Percentiles rank a stretch among this genome's conserved stretches.
phyloP scores from a whole-genome alignment of 1,140 invertebrate species.

The Drosophila miranda region DNA sequence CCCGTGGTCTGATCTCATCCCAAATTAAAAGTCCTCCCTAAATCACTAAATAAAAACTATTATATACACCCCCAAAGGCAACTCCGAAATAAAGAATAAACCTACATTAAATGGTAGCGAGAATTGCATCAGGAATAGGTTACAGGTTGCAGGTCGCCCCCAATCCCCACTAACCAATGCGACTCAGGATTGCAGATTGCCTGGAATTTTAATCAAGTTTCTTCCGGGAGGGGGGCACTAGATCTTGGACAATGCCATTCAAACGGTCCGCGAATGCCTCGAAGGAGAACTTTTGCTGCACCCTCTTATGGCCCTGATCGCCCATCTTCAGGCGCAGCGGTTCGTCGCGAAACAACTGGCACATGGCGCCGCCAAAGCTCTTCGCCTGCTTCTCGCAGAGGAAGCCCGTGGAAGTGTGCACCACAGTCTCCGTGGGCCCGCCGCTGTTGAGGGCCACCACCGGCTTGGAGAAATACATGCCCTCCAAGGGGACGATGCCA shows the following conservation, averaged over 20 bases:
- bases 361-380: conserved; percentile 92
- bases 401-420: conserved; percentile 94
- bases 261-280: conserved; percentile 88
- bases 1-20: conserved; percentile 46
- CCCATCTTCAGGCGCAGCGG: conserved; percentile 87
- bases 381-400: conserved; percentile 88
- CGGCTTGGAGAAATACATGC: conserved; percentile 96
- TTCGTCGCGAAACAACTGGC: conserved; percentile 85
- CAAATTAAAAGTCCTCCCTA: conserved; percentile 1
- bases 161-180: not conserved
- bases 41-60: no score
- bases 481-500: conserved; percentile 99
- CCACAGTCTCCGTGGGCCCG: conserved; percentile 96
- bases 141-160: not conserved
- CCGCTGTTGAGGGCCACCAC: conserved; percentile 98
- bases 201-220: conserved; percentile 54
- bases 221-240: conserved; percentile 28
- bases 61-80: no score
- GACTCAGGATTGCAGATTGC: not conserved
- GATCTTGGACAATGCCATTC: conserved; percentile 84
- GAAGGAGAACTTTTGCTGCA: conserved; percentile 91
- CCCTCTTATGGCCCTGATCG: conserved; percentile 86
- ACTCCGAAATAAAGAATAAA: conserved; percentile 34
- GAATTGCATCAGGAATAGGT: not conserved
- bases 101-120: not conserved